A percentile compares a stretch with the other conserved stretches of the same genome.
These are phyloP conservation scores for Phyllostomus discolor DNA, from an alignment of 2,113 vertebrate species.

Conservation along the genomic window DNA sequence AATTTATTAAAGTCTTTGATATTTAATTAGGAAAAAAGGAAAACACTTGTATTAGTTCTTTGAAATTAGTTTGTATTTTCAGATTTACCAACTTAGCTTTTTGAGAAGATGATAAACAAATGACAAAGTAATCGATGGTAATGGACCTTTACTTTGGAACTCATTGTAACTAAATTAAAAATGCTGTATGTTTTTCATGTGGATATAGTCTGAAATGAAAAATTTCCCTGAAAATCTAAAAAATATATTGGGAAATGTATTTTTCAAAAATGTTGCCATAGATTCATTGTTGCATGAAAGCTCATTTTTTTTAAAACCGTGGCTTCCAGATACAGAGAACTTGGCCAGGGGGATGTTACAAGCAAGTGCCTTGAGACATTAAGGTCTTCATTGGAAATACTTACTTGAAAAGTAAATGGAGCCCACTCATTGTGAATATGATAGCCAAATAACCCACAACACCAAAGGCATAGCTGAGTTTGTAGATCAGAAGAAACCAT, in stretches of 20 bases:
- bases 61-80: slow-evolving; percentile 6
- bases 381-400: neutral
- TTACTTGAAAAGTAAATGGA: slow-evolving; percentile 84
- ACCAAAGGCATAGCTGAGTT: slow-evolving; percentile 80
- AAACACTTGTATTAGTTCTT: neutral
- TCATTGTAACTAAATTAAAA: neutral
- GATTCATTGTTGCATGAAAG: neutral
- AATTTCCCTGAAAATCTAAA: neutral
- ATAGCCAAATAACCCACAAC: slow-evolving; percentile 81
- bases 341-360: neutral
- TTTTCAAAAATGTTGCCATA: neutral
- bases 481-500: slow-evolving; percentile 85
- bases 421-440: slow-evolving; percentile 84
- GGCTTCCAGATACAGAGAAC: neutral
- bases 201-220: neutral
- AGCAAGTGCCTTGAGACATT: neutral
- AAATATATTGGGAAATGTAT: neutral
- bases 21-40: neutral
- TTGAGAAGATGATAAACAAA: neutral
- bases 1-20: neutral
- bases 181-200: neutral
- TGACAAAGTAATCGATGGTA: neutral
- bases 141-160: neutral
- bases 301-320: too few species aligned
- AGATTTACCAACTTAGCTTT: neutral